Evolutionary conservation across 2,797 vertebrate genomes (phyloP).

Genomic region (Erpetoichthys calabaricus): DNA sequence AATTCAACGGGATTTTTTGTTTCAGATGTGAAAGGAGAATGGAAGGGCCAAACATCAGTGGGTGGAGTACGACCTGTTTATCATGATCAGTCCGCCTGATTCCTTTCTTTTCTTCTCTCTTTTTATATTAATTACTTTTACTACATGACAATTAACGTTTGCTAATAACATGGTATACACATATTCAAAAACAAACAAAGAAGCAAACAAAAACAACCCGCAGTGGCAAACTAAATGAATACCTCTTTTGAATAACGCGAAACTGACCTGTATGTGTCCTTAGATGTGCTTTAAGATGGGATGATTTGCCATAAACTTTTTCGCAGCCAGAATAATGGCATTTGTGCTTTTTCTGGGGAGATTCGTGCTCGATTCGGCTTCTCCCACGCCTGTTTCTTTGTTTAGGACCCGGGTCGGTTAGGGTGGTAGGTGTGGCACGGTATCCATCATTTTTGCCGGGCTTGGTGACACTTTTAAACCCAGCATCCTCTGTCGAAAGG

Average conservation of each 20-base stretch:
- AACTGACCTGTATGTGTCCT: slow-evolving; percentile 98
- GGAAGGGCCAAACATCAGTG: no score
- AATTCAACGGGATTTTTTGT: no score
- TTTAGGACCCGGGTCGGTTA: slow-evolving; percentile 67
- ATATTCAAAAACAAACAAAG: no score
- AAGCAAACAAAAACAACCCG: no score
- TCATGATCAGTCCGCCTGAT: no score
- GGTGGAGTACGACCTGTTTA: no score
- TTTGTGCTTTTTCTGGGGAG: slow-evolving; percentile 94
- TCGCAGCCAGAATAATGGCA: slow-evolving; percentile 95
- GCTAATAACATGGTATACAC: no score
- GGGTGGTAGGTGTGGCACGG: slow-evolving; percentile 81
- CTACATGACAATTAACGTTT: no score
- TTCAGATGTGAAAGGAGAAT: no score
- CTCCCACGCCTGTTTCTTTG: slow-evolving; percentile 82
- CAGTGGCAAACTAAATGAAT: no score
- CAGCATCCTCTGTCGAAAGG: slow-evolving; percentile 39
- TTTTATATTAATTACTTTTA: no score
- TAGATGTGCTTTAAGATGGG: slow-evolving; percentile 97
- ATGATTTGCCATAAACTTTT: slow-evolving; percentile 99
- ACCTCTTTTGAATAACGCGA: slow-evolving; percentile 14
- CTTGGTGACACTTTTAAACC: slow-evolving; percentile 27
- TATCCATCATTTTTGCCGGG: slow-evolving; percentile 46
- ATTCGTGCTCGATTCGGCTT: slow-evolving; percentile 72
- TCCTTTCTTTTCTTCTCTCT: no score